Percentiles rank a stretch among this genome's conserved stretches.
phyloP scores from a whole-genome alignment of 2,113 vertebrate genomes.

The Nasalis larvatus region DNA sequence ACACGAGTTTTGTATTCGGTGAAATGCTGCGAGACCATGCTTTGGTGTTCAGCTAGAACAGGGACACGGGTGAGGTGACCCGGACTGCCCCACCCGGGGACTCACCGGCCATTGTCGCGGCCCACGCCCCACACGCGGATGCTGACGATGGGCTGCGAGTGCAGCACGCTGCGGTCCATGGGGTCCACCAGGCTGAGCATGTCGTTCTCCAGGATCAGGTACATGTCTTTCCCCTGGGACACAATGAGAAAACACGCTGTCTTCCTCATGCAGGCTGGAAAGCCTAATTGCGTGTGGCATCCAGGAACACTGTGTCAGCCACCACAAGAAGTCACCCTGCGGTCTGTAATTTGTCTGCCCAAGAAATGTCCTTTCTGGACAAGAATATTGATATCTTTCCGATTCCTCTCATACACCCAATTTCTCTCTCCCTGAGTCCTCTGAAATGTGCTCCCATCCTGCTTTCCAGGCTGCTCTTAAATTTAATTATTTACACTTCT shows the following conservation, averaged over 20 bases:
- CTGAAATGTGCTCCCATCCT: background rate
- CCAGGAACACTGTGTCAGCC: accelerated
- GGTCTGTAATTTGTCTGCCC: background rate
- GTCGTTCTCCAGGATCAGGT: constrained; percentile 94
- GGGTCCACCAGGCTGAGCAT: constrained; percentile 95
- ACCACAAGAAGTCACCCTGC: background rate
- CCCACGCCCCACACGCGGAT: constrained; percentile 98
- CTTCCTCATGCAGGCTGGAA: background rate
- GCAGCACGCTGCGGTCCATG: constrained; percentile 93
- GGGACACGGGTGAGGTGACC: accelerated
- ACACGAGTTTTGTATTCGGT: accelerated
- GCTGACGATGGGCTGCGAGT: constrained; percentile 97
- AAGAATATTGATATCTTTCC: background rate
- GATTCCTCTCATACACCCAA: background rate
- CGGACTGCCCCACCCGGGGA: background rate
- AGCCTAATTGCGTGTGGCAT: accelerated
- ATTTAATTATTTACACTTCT: background rate
- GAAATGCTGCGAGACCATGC: accelerated
- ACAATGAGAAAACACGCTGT: background rate
- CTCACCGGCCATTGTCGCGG: constrained; percentile 96
- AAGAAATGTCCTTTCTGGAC: background rate
- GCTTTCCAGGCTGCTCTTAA: background rate
- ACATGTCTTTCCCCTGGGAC: constrained; percentile 95
- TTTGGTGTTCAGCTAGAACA: accelerated
- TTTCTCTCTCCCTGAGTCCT: background rate